Percentiles rank a stretch among this genome's conserved stretches.
Conservation (phyloP, 2,113 vertebrate species). For the Oxyura jamaicensis region DNA sequence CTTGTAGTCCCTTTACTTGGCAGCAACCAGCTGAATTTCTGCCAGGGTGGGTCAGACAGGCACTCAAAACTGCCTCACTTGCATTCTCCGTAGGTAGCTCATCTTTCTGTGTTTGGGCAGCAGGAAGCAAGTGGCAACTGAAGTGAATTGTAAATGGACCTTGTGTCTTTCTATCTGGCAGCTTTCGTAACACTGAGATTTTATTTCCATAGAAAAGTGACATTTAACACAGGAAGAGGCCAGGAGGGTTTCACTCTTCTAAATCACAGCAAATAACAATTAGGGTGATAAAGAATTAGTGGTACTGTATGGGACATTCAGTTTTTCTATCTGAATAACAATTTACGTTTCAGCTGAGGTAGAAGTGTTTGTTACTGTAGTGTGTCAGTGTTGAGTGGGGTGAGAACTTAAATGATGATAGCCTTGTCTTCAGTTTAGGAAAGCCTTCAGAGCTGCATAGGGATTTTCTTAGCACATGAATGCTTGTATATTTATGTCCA, state of each 20-base stretch:
- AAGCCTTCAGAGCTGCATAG: background rate
- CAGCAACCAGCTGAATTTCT: background rate
- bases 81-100: conserved; percentile 41
- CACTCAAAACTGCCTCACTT: conserved; percentile 43
- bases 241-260: background rate
- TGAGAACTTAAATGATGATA: background rate
- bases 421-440: background rate
- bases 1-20: conserved; percentile 20
- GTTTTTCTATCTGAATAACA: background rate
- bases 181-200: background rate
- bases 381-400: background rate
- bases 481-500: background rate
- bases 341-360: background rate
- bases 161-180: background rate
- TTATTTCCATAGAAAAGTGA: background rate
- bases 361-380: background rate
- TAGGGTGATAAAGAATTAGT: background rate
- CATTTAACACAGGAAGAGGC: background rate
- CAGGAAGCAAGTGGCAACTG: background rate
- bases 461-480: background rate
- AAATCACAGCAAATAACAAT: background rate
- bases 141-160: background rate
- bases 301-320: background rate
- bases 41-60: conserved; percentile 17
- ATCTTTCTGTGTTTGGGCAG: conserved; percentile 41